Conservation (phyloP, 1,140 invertebrate species). For the Drosophila albomicans region DNA sequence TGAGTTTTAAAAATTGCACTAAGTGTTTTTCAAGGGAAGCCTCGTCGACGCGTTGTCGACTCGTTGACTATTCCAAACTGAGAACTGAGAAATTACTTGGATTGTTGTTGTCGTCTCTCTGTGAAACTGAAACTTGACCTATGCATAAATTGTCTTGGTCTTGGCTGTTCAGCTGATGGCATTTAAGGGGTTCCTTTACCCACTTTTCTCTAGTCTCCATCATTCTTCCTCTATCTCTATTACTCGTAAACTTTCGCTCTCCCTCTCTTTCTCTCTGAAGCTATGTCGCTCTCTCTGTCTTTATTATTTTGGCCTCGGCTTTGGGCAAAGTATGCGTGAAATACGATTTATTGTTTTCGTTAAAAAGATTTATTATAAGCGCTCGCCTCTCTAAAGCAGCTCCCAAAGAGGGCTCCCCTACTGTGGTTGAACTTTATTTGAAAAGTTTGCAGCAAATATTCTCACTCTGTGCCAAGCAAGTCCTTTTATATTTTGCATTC, state of each 20-base stretch:
- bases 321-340: constrained; percentile 75
- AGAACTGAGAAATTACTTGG: constrained; percentile 75
- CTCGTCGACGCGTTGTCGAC: constrained; percentile 35
- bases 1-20: constrained; percentile 67
- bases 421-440: constrained; percentile 71
- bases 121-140: constrained; percentile 47
- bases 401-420: constrained; percentile 6
- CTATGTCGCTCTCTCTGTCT: constrained; percentile 20
- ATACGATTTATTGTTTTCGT: constrained; percentile 83
- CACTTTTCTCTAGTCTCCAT: constrained; percentile 18
- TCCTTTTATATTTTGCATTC: not conserved
- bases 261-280: constrained; percentile 13
- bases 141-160: constrained; percentile 56
- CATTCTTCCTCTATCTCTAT: constrained; percentile 44
- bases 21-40: constrained; percentile 70
- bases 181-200: constrained; percentile 41
- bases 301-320: constrained; percentile 54
- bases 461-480: constrained; percentile 20
- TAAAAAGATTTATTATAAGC: constrained; percentile 79
- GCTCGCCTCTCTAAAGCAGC: constrained; percentile 36
- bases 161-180: constrained; percentile 30
- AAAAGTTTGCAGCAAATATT: constrained; percentile 69
- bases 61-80: constrained; percentile 60
- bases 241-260: constrained; percentile 5
- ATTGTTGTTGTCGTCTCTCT: constrained; percentile 39